Base-by-base conservation (phyloP, 2,113 vertebrate genomes). In the Oxyruncus cristatus region DNA sequence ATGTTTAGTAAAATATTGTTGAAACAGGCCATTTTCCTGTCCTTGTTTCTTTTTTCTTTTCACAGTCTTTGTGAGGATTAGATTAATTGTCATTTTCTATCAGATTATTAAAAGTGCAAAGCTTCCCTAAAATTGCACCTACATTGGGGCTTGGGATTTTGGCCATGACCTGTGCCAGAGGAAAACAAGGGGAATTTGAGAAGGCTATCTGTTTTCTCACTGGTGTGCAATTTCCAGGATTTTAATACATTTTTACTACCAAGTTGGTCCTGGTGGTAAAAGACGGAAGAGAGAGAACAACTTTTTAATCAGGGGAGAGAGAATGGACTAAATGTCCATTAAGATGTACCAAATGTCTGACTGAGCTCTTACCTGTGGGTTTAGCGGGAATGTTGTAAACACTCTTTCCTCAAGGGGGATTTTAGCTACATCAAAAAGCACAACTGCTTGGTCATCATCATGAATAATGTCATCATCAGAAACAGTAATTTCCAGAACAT, bases 351-450 rank as follows among this genome's bases (percentile, higher is more conserved):
- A 46, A 53, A 65, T 26, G 2, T 49, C 66, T 74, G 47, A 67
- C 8, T 0, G 0, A 56, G 17, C 49, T 83, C 94, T 84, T 84
- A 98, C 98, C 98, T 97, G 88, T 44, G 93, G 23, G 61, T 56
- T 81, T 50, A 95, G 71, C 46, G 89, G 90, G 56, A 98, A 98
- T 88, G 86, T 84, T 21, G 39, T 97, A 82, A 35, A 70, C 47
- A 98, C 33, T 41, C 58, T 89, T 84, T 95, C 67, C 50, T 95
- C 97, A 70, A 97, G 88, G 7, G 92, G 85, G 27, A 98, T 58
- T 93, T 98, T 98, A 89, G 97, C 97, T 81, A 98, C 12, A n/a
- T 98, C 98, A 76, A 96, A 98, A 88, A 97, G 95, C 79, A 98
- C 88, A 83, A 88, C 92, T 66, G 93, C 97, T 20, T 49, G 67